Conservation (phyloP, 2,888 invertebrate genomes). For the Spisula subtruncata region DNA sequence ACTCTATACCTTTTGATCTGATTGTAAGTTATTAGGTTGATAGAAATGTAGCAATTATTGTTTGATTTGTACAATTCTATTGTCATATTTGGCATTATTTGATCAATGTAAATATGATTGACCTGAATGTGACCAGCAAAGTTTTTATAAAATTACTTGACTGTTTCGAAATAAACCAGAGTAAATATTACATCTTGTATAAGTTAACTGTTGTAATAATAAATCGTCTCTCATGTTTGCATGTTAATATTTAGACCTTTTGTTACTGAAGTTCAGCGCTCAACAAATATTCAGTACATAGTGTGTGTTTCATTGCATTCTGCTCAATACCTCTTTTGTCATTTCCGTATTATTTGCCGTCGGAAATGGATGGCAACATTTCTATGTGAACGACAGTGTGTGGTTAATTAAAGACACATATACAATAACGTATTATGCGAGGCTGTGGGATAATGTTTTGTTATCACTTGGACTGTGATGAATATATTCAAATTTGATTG, state of each 20-base stretch:
- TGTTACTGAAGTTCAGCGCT: neutral
- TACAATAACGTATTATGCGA: neutral
- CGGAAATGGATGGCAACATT: conserved; percentile 17
- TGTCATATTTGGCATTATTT: neutral
- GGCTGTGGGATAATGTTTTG: neutral
- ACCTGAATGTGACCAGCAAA: neutral
- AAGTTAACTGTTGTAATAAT: neutral
- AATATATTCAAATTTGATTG: conserved; percentile 23
- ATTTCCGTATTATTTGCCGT: neutral
- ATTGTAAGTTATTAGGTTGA: neutral
- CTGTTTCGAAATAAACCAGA: neutral
- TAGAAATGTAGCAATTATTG: neutral
- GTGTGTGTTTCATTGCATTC: neutral
- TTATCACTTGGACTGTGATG: neutral
- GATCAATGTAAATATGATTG: neutral
- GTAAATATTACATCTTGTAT: neutral
- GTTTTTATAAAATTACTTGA: neutral
- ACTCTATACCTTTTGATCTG: neutral
- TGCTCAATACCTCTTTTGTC: neutral
- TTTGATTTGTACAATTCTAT: neutral
- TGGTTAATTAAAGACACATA: conserved; percentile 29
- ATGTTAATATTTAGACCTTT: neutral
- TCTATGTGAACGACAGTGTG: conserved; percentile 38
- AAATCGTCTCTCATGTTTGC: neutral
- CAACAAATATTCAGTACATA: neutral